Evolutionary conservation across 2,113 vertebrate species (phyloP), one percentile per base, ranked within the genome.

Genomic region (Planiliza haematocheilus): DNA sequence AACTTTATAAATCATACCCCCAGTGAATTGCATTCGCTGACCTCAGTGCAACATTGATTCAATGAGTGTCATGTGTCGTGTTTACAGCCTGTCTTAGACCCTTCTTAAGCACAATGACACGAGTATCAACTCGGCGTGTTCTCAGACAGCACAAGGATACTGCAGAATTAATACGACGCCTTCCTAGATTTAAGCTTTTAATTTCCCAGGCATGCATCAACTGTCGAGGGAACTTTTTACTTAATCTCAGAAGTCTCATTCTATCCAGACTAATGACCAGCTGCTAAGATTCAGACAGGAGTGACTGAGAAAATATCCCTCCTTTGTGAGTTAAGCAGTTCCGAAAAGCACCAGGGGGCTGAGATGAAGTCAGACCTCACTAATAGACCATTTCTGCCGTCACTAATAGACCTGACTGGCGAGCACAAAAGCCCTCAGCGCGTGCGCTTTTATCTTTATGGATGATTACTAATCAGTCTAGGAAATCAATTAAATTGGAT

Each of bases 211-310:
- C 57, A 58, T 45, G 18, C 34, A 11, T 67, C 17, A 48, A 16
- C 50, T 75, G n/a, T 48, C 38, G 1, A 52, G 8, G 24, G 43
- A 69, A 72, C 49, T 63, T 67, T 80, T 41, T 16, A 60, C 4
- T 60, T 6, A 53, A 10, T 63, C 53, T 59, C 20, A 57, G 41
- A 37, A 1, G 2, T 64, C 24, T 30, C 13, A 3, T 8, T 37
- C 38, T 36, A 18, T 43, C 9, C n/a, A 39, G 12, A 30, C 12
- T 20, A 41, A 16, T 51, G 10, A 10, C 2, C 42, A 59, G n/a
- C 37, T 55, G 18, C 45, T 14, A 21, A 36, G 10, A 64, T 30
- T 46, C 30, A 58, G 20, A 82, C 36, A 78, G 30, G 34, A 30
- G 48, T 62, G 30, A 24, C 11, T 48, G 48, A 45, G 13, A 50